Base-by-base conservation (phyloP, 37 sponge, comb jelly and placozoan species). In the Amphimedon queenslandica region DNA sequence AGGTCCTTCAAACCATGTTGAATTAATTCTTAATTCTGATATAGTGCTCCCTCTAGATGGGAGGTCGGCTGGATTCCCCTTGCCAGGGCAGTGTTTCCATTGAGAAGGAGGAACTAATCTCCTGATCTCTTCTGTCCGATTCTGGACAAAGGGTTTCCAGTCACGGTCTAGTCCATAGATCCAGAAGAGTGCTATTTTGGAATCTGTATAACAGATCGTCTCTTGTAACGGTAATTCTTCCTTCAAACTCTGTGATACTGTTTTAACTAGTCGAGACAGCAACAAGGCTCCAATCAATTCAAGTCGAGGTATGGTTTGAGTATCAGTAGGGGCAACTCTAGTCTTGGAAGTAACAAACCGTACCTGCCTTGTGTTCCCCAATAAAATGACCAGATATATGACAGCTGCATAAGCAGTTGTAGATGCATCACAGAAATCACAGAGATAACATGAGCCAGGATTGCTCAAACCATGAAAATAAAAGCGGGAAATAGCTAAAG, bases 131-230 rank as follows among this genome's bases (percentile, higher is more conserved):
- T 37, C 31, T 3, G 69, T 63, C 18, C 79, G 40, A 39, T 78
- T 78, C 63, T 70, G 58, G 35, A 69, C 79, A 35, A 78, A 70
- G 16, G 67, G 79, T n/a, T n/a, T n/a, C n/a, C n/a, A n/a, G n/a
- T n/a, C n/a, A n/a, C n/a, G n/a, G n/a, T n/a, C n/a, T n/a, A 30
- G 38, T 60, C 79, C 79, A 78, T 39, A 67, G 32, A 76, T 76
- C 76, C 76, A 76, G 43, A 64, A 64, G 40, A 76, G 41, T 29
- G 55, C 76, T 10, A 47, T 43, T 16, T 29, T 57, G 5, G 74
- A 73, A 37, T 73, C 74, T n/a, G 61, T 57, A 33, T 35, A 73
- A 37, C 74, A 73, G 31, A 38, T 35, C 31, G 63, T 2, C 4
- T 73, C 61, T 31, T 27, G 25, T 20, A 73, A 43, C 3, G n/a